Evolutionary conservation across 2,797 vertebrate species (phyloP).

Genomic region (Spondyliosoma cantharus): DNA sequence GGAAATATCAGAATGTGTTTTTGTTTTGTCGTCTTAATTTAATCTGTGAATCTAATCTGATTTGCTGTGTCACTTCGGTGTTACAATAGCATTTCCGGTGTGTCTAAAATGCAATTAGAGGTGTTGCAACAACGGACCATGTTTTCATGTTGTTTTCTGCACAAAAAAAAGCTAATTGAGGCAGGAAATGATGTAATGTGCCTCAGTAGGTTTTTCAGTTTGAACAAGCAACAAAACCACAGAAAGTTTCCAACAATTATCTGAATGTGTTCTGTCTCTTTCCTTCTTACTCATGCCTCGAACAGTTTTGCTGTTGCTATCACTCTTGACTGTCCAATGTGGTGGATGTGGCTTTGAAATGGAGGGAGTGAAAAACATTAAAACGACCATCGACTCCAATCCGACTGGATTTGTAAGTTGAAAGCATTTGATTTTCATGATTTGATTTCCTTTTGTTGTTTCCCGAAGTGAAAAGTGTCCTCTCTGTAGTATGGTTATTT

Average conservation of each 20-base stretch:
- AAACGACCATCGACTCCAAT: conserved; percentile 75
- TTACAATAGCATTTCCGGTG: background rate
- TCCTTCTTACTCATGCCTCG: conserved; percentile 48
- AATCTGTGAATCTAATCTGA: background rate
- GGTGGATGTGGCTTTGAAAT: conserved; percentile 78
- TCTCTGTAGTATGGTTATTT: background rate
- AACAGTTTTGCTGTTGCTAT: conserved; percentile 84
- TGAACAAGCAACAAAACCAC: conserved; percentile 66
- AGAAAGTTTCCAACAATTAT: conserved; percentile 77
- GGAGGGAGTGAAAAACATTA: conserved; percentile 76
- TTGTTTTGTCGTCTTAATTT: background rate
- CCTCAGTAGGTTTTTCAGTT: conserved; percentile 43
- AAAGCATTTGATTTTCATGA: background rate
- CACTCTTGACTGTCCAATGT: conserved; percentile 81
- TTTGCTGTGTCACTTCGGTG: background rate
- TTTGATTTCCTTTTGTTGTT: background rate
- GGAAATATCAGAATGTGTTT: background rate
- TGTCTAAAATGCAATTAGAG: conserved; percentile 12
- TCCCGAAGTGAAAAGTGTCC: background rate
- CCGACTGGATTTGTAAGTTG: conserved; percentile 84
- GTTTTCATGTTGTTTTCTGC: conserved; percentile 29
- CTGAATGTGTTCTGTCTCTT: conserved; percentile 48
- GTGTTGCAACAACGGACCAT: conserved; percentile 3
- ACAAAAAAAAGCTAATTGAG: conserved; percentile 25
- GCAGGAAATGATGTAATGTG: conserved; percentile 71